Percentiles rank a stretch among this genome's conserved stretches.
phyloP scores from a whole-genome alignment of 1,140 invertebrate genomes.

The Bombus picipes region DNA sequence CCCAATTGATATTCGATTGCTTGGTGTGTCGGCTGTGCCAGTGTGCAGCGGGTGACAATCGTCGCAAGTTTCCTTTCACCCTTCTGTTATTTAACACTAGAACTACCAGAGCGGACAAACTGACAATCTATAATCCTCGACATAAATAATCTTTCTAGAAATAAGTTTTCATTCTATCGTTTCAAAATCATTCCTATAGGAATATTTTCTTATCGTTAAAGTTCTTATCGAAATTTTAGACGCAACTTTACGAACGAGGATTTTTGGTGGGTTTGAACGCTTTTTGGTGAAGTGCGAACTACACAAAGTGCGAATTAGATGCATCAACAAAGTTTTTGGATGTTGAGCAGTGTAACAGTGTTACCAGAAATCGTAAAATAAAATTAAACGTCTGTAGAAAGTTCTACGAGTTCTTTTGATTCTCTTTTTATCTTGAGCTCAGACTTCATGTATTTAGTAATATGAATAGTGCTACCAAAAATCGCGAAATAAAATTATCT shows the following conservation, averaged over 20 bases:
- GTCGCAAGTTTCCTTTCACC: neutral
- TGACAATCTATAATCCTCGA: neutral
- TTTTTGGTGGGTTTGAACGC: neutral
- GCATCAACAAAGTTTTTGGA: neutral
- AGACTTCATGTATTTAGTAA: too few relatives aligned
- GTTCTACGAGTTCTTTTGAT: too few relatives aligned
- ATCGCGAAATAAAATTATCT: neutral
- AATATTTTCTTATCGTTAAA: neutral
- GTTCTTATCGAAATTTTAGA: neutral
- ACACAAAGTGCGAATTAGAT: neutral
- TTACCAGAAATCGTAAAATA: neutral
- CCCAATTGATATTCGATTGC: constrained; percentile 65
- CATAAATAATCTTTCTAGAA: too few relatives aligned
- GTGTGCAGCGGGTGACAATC: constrained; percentile 43
- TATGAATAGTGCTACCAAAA: neutral
- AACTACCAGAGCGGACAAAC: neutral
- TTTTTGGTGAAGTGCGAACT: neutral
- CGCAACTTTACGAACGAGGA: neutral
- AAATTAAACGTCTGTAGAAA: neutral
- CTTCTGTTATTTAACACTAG: neutral
- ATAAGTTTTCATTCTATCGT: too few relatives aligned
- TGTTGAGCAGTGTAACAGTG: neutral
- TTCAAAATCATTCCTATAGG: too few relatives aligned
- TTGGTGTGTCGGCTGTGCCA: constrained; percentile 12
- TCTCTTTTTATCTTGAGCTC: neutral